Evolutionary conservation across 2,113 vertebrate genomes (phyloP), one percentile per base, ranked within the genome.

Genomic region (Columba janthina): DNA sequence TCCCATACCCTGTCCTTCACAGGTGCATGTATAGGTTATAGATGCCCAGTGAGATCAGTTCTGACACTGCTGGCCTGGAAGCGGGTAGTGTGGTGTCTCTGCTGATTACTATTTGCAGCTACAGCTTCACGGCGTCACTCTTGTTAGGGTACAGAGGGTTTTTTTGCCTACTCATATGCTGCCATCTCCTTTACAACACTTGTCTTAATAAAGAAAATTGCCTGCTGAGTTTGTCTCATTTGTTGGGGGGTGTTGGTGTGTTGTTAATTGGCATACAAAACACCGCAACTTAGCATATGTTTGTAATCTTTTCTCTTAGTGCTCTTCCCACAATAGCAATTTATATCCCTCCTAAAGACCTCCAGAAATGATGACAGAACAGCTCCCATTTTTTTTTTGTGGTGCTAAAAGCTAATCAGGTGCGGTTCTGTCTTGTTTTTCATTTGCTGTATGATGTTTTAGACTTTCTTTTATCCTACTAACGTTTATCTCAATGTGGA

Each of bases 331-430:
- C 76, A 89, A 60, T 8, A 78, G 70, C 44, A 82, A 75, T 81
- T 92, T 84, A 54, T 36, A 87, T 86, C 4, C 36, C 25, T 96
- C 34, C n/a, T 69, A 50, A 93, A 94, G 69, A 94, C 62, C 28
- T 95, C 48, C 50, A 90, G 65, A 92, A 93, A 97, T 42, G 50
- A 89, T 93, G 83, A 87, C 83, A 92, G 85, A 87, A 93, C 57
- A 87, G 79, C 20, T 84, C 46, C 20, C 77, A 12, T 11, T 54
- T 65, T 89, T 57, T 46, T 75, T 77, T 75, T 48, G 29, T 80
- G 38, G 16, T 72, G n/a, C 19, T 83, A 77, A 77, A 66, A 86
- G 34, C 4, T 94, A 86, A 84, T 77, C 0, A 2, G 65, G 11
- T 62, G 22, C 13, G 26, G 50, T 67, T 75, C 29, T 69, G 10